Percentiles rank a stretch among this genome's conserved stretches.
phyloP scores from a whole-genome alignment of 35 echinoderm and acorn worm genomes.

The Ophiothrix spiculata region DNA sequence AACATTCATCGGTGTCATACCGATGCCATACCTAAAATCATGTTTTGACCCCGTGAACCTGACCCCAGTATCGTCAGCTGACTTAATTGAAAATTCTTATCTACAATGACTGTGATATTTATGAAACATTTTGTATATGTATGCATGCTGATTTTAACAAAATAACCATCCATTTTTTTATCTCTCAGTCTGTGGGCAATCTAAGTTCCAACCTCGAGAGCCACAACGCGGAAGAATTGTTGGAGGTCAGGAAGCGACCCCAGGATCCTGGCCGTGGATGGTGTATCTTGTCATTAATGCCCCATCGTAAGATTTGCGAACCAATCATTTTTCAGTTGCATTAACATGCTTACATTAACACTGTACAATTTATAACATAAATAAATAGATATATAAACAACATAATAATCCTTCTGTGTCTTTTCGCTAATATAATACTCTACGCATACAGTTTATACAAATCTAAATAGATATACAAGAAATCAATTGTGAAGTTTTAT shows the following conservation, averaged over 20 bases:
- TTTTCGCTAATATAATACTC: too few species aligned
- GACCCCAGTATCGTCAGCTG: background rate
- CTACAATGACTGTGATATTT: too few species aligned
- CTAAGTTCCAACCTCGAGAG: background rate
- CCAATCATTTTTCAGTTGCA: too few species aligned
- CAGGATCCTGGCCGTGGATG: slow-evolving; percentile 40
- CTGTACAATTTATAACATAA: background rate
- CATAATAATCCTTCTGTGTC: too few species aligned
- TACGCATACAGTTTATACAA: too few species aligned
- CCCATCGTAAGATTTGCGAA: background rate
- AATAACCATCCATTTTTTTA: background rate
- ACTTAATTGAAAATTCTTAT: background rate
- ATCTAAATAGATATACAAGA: too few species aligned
- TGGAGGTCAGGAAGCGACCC: background rate
- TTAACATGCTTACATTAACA: too few species aligned
- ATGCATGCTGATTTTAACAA: background rate
- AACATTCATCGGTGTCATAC: too few species aligned
- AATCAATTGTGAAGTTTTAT: too few species aligned
- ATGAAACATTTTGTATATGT: too few species aligned
- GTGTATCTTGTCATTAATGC: slow-evolving; percentile 1
- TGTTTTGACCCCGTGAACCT: background rate
- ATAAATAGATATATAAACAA: background rate
- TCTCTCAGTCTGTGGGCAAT: background rate
- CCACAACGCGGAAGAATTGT: background rate
- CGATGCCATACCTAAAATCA: background rate